A percentile compares a stretch with the other conserved stretches of the same genome.
phyloP scores from a whole-genome alignment of 64 coral and sea anemone genomes.

The Astreopora myriophthalma region DNA sequence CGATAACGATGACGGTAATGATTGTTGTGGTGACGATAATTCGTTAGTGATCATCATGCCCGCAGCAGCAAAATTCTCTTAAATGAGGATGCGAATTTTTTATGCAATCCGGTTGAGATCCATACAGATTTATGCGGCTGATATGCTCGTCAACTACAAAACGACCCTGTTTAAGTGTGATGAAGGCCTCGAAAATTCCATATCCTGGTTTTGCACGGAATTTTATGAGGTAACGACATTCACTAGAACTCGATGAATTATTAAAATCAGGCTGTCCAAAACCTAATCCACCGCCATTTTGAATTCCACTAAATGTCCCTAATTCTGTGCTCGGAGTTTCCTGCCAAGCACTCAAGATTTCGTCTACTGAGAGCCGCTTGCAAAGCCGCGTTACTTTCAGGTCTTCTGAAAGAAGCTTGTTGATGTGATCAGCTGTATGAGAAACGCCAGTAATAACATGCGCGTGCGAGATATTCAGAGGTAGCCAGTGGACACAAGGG shows the following conservation, averaged over 20 bases:
- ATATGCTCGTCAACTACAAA: slow-evolving; percentile 69
- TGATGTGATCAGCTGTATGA: slow-evolving; percentile 53
- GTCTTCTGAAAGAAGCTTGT: slow-evolving; percentile 35
- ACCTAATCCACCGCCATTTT: slow-evolving; percentile 74
- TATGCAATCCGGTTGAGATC: slow-evolving; percentile 81
- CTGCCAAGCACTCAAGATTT: slow-evolving; percentile 79
- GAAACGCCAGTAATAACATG: slow-evolving; percentile 71
- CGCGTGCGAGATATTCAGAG: slow-evolving; percentile 47
- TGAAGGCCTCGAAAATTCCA: slow-evolving; percentile 72
- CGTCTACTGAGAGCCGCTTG: slow-evolving; percentile 34
- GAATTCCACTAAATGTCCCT: slow-evolving; percentile 66
- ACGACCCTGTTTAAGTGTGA: slow-evolving; percentile 58
- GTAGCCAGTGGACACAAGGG: slow-evolving; percentile 81
- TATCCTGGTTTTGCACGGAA: slow-evolving; percentile 67
- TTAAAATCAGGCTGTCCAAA: slow-evolving; percentile 67
- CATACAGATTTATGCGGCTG: slow-evolving; percentile 88
- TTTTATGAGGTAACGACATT: slow-evolving; percentile 84
- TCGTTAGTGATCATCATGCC: not conserved
- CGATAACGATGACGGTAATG: not conserved
- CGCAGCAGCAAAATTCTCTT: slow-evolving; percentile 84
- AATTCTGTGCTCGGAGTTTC: slow-evolving; percentile 70
- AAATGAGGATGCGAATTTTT: slow-evolving; percentile 66
- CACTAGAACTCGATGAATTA: not conserved
- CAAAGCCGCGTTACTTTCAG: not conserved
- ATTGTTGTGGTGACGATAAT: not conserved